Percentiles rank a stretch among this genome's conserved stretches.
Evolutionary conservation across 2,113 vertebrate genomes (phyloP).

Genomic region (Candoia aspera): DNA sequence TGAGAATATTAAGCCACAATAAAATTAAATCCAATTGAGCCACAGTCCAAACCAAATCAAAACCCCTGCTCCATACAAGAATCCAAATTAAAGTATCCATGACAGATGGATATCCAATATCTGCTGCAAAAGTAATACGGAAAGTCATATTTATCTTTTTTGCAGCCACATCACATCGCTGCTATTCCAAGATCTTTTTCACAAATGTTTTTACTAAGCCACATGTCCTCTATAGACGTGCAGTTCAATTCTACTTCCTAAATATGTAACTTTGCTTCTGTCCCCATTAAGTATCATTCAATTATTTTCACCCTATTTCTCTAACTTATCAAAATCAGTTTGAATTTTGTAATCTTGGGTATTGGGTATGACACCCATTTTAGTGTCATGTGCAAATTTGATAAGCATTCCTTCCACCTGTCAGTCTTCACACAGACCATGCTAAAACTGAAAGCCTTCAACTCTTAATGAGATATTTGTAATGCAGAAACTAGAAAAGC

Average conservation of each 20-base stretch:
- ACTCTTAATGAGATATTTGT: neutral
- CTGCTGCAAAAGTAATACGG: neutral
- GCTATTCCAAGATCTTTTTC: neutral
- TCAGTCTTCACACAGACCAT: neutral
- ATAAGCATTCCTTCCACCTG: neutral
- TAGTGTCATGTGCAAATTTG: neutral
- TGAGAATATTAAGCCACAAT: slow-evolving; percentile 18
- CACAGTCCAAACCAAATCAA: slow-evolving; percentile 7
- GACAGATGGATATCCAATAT: neutral
- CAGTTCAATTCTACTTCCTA: neutral
- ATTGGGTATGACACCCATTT: neutral
- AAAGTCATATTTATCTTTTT: neutral
- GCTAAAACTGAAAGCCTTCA: neutral
- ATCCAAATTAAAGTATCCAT: neutral
- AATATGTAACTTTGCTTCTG: neutral
- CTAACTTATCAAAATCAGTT: neutral
- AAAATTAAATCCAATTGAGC: neutral
- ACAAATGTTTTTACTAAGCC: neutral
- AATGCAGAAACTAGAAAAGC: neutral
- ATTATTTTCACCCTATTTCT: neutral
- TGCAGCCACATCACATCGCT: neutral
- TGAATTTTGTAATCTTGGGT: neutral
- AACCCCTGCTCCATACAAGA: neutral
- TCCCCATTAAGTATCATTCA: neutral
- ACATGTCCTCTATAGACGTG: neutral